These are phyloP conservation scores for Gadus chalcogrammus DNA, from an alignment of 2,113 vertebrate genomes.

Conservation along the genomic window DNA sequence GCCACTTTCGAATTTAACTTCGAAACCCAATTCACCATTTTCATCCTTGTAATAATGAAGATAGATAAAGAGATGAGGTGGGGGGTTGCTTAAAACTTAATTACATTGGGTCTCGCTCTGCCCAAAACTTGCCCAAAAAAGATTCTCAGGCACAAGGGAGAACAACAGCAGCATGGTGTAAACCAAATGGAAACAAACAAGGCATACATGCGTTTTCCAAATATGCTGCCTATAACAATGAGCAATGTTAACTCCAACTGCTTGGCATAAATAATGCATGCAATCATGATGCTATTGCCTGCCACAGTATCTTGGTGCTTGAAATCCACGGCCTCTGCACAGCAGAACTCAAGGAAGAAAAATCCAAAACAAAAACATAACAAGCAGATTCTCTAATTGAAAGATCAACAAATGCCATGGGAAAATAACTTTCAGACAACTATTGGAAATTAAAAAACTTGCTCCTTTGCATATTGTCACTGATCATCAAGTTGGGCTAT, in stretches of 20 bases:
- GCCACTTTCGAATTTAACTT: conserved; percentile 10
- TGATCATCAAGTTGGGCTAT: not conserved
- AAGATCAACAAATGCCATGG: not conserved
- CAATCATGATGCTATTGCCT: conserved; percentile 6
- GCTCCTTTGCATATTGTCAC: not conserved
- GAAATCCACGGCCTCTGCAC: conserved; percentile 5
- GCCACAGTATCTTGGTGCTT: conserved; percentile 16
- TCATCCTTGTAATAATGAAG: not conserved
- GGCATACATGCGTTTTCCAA: conserved; percentile 5
- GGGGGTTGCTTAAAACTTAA: conserved; percentile 8
- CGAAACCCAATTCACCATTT: conserved; percentile 3
- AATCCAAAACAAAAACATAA: not conserved
- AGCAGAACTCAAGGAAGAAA: not conserved
- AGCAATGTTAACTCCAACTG: conserved; percentile 9
- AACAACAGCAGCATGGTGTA: not conserved
- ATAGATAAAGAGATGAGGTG: not conserved
- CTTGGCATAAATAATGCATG: conserved; percentile 7
- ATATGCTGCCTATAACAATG: conserved; percentile 12
- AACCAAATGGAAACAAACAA: conserved; percentile 5
- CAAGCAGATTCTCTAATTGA: not conserved
- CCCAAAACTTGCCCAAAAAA: not conserved
- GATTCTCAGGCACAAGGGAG: conserved; percentile 3
- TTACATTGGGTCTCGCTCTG: not conserved
- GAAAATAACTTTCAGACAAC: not conserved
- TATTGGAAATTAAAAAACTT: not conserved